Evolutionary conservation across 2,888 invertebrate species (phyloP).

Genomic region (Acanthococcus lagerstroemiae): DNA sequence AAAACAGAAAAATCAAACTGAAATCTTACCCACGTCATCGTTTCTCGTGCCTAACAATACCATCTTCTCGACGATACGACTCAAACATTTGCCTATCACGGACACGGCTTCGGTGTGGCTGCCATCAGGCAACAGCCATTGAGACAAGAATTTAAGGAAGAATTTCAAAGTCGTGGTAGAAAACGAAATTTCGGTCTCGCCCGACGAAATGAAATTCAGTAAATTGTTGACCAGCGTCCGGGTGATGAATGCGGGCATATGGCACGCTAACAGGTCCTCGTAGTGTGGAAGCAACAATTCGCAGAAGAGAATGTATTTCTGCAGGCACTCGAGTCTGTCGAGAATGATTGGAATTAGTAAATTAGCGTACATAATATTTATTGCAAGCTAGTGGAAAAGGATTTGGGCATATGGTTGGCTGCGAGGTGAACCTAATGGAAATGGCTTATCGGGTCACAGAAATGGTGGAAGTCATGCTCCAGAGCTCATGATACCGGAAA

Average conservation of each 20-base stretch:
- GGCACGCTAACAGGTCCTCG: not conserved
- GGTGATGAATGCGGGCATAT: not conserved
- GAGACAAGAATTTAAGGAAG: not conserved
- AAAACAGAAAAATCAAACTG: no score
- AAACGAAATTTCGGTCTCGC: not conserved
- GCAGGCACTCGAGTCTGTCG: conserved; percentile 6
- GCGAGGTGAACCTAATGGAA: no score
- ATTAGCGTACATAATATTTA: not conserved
- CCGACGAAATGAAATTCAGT: conserved; percentile 2
- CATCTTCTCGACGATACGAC: not conserved
- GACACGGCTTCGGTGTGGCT: not conserved
- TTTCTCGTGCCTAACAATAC: not conserved
- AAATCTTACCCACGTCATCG: conserved; percentile 2
- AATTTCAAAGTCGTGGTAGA: conserved; percentile 5
- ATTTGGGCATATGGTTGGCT: no score
- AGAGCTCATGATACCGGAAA: no score
- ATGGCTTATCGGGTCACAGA: no score
- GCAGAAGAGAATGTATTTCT: conserved; percentile 12
- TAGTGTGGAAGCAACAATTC: not conserved
- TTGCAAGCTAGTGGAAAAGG: not conserved
- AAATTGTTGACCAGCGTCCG: conserved; percentile 1
- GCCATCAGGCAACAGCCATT: not conserved
- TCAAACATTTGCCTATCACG: not conserved
- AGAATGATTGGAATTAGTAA: not conserved
- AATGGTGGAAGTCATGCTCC: no score